Conservation (phyloP, 1,140 invertebrate genomes). For the Metopolophium dirhodum region DNA sequence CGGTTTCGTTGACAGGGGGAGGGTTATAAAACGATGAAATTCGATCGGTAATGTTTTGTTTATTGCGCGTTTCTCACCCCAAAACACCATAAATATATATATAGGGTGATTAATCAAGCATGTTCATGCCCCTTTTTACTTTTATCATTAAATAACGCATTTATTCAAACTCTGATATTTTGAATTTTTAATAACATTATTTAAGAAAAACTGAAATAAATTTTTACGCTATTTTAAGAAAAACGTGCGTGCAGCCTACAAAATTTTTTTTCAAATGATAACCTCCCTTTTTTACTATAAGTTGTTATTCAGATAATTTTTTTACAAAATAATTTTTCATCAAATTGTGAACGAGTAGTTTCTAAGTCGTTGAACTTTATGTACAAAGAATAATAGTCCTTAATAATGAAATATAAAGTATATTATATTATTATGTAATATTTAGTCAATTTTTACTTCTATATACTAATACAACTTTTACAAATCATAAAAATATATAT, state of each 20-base stretch:
- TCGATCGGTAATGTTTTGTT: not conserved
- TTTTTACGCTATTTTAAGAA: not conserved
- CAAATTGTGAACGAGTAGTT: too few species aligned
- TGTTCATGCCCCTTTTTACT: not conserved
- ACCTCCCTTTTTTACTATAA: not conserved
- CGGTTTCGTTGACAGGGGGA: not conserved
- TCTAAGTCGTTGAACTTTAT: not conserved
- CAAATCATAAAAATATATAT: too few species aligned
- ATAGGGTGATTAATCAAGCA: not conserved
- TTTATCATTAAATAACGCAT: not conserved
- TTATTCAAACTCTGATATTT: not conserved
- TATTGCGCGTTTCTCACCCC: not conserved
- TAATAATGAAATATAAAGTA: not conserved
- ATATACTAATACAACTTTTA: too few species aligned
- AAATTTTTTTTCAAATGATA: not conserved
- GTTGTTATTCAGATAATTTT: not conserved
- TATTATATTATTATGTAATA: too few species aligned
- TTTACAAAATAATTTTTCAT: too few species aligned
- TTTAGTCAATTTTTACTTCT: too few species aligned
- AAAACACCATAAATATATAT: not conserved
- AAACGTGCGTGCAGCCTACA: not conserved
- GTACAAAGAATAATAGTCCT: not conserved
- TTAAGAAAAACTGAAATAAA: not conserved
- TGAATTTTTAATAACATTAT: not conserved
- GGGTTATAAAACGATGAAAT: slow-evolving; percentile 3